A percentile compares a stretch with the other conserved stretches of the same genome.
Conservation (phyloP, 2,888 invertebrate species). For the Gari tellinella region DNA sequence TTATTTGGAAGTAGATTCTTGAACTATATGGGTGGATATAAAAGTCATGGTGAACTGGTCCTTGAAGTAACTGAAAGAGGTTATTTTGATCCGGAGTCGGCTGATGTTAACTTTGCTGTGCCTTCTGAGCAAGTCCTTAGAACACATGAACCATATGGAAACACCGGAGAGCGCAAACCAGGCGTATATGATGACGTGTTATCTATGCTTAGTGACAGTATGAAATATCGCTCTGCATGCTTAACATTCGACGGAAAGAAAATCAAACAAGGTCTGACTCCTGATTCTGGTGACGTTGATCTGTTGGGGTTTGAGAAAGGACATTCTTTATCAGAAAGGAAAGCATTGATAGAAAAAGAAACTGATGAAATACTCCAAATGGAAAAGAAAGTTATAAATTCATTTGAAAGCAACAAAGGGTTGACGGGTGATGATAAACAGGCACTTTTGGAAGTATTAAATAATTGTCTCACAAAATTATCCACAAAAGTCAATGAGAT, state of each 20-base stretch:
- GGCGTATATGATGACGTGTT: not conserved
- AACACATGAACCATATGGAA: not conserved
- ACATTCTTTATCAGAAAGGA: not conserved
- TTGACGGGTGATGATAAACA: no score
- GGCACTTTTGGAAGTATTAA: no score
- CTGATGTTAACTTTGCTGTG: slow-evolving; percentile 2
- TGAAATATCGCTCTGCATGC: not conserved
- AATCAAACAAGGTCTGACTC: not conserved
- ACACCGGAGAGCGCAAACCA: not conserved
- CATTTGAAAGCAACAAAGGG: no score
- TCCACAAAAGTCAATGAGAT: not conserved
- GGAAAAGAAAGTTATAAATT: no score
- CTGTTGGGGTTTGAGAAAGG: not conserved
- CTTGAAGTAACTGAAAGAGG: not conserved
- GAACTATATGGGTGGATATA: not conserved
- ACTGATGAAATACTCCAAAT: no score
- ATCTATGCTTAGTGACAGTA: not conserved
- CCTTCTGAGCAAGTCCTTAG: not conserved
- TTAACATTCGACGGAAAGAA: slow-evolving; percentile 4
- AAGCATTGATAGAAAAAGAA: slow-evolving; percentile 1
- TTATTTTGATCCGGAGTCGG: not conserved
- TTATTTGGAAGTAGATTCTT: slow-evolving; percentile 9
- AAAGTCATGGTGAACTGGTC: not conserved
- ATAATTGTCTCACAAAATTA: no score
- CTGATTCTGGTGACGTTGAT: not conserved